These are phyloP conservation scores for Abramis brama DNA, from an alignment of 2,113 vertebrate species.

Conservation along the genomic window DNA sequence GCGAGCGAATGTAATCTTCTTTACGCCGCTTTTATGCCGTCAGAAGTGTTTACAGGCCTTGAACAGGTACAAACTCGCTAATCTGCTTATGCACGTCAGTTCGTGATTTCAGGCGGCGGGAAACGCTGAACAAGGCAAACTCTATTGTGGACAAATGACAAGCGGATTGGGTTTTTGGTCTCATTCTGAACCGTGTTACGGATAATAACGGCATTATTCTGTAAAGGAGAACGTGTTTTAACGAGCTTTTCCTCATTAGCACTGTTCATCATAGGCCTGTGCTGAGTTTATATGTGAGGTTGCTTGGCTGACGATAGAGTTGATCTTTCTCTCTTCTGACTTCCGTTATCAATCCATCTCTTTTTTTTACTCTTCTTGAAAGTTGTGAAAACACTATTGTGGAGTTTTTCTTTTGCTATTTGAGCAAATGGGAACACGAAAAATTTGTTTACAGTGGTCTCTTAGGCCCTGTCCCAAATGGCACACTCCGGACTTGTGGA, in stretches of 20 bases:
- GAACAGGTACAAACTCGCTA: conserved; percentile 21
- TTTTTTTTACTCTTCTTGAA: too few species aligned
- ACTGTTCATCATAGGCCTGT: not conserved
- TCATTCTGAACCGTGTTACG: not conserved
- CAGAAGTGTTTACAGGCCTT: conserved; percentile 28
- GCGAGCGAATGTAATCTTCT: conserved; percentile 48
- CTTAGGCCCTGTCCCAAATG: too few species aligned
- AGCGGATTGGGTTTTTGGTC: not conserved
- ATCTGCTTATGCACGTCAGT: conserved; percentile 4
- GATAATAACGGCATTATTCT: conserved; percentile 53
- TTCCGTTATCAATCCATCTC: too few species aligned
- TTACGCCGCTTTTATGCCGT: conserved; percentile 32
- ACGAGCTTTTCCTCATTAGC: conserved; percentile 62
- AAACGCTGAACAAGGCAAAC: not conserved
- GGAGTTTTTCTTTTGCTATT: too few species aligned
- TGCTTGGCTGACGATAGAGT: too few species aligned
- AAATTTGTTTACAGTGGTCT: too few species aligned
- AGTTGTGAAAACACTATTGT: too few species aligned
- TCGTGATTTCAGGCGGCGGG: not conserved
- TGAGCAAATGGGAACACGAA: too few species aligned
- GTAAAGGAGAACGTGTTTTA: conserved; percentile 57
- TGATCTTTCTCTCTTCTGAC: too few species aligned
- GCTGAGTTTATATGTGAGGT: too few species aligned
- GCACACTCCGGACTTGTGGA: too few species aligned
- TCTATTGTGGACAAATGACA: not conserved